Evolutionary conservation across 2,888 invertebrate genomes (phyloP).

Genomic region (Junonia oenone): DNA sequence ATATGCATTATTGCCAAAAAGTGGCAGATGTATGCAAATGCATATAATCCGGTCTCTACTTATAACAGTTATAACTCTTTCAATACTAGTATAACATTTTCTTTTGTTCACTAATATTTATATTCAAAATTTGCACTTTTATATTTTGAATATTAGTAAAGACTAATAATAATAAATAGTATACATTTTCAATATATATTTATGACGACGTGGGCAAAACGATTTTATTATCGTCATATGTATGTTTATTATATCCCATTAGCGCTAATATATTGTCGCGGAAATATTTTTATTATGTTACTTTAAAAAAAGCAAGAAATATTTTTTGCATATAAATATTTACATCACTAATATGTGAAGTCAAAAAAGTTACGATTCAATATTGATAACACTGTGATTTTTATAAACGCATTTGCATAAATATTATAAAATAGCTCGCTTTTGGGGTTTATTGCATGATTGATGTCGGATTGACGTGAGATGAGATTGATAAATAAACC

Average conservation of each 20-base stretch:
- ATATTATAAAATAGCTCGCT: too few relatives aligned
- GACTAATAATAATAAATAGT: background rate
- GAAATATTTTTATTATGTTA: slow-evolving; percentile 9
- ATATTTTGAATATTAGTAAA: too few relatives aligned
- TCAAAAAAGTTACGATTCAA: background rate
- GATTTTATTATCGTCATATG: background rate
- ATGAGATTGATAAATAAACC: too few relatives aligned
- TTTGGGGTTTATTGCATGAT: too few relatives aligned
- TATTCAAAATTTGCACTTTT: too few relatives aligned
- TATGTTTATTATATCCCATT: slow-evolving; percentile 4
- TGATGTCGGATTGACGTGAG: too few relatives aligned
- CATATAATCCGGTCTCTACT: too few relatives aligned
- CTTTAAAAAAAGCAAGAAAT: background rate
- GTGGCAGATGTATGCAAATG: too few relatives aligned
- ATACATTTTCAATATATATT: background rate
- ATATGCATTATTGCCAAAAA: too few relatives aligned
- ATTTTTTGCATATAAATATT: background rate
- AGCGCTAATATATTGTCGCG: slow-evolving; percentile 8
- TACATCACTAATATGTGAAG: background rate
- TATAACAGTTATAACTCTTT: too few relatives aligned
- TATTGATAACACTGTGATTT: background rate
- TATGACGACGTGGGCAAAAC: background rate
- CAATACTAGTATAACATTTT: too few relatives aligned
- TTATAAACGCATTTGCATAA: background rate
- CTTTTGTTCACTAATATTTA: too few relatives aligned